Percentiles rank a stretch among this genome's conserved stretches.
Evolutionary conservation across 2,113 vertebrate genomes (phyloP).

Genomic region (Coregonus clupeaformis): DNA sequence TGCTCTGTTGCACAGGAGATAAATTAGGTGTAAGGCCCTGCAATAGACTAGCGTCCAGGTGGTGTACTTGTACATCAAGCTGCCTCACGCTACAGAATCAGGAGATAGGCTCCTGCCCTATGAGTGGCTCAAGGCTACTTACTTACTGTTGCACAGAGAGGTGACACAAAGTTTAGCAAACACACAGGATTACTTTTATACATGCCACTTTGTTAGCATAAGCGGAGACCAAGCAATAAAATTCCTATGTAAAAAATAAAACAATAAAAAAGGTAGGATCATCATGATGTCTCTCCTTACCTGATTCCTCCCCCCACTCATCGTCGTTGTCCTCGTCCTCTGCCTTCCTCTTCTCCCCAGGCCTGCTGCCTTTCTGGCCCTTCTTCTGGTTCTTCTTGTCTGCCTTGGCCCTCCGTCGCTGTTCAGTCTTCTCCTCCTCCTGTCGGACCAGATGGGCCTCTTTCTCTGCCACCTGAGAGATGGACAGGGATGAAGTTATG

Average conservation of each 20-base stretch:
- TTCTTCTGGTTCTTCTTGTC: constrained; percentile 87
- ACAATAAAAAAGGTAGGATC: neutral
- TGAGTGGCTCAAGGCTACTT: too few relatives aligned
- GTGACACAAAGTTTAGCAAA: too few relatives aligned
- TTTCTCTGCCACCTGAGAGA: constrained; percentile 84
- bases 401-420: constrained; percentile 76
- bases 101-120: too few relatives aligned
- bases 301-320: constrained; percentile 83
- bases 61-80: too few relatives aligned
- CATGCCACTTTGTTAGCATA: neutral
- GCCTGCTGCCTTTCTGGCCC: constrained; percentile 66
- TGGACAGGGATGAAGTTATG: neutral
- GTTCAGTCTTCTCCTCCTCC: constrained; percentile 82
- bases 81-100: too few relatives aligned
- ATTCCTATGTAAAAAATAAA: too few relatives aligned
- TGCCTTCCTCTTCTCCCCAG: constrained; percentile 79
- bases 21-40: neutral
- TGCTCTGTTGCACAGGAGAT: constrained; percentile 55
- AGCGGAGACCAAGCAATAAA: neutral
- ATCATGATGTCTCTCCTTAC: constrained; percentile 56
- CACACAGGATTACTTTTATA: too few relatives aligned
- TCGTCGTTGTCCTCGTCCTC: constrained; percentile 70
- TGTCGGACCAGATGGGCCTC: constrained; percentile 83
- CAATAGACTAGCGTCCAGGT: too few relatives aligned
- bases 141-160: too few relatives aligned